Conservation (phyloP, 2,797 vertebrate species). For the Picus viridis region DNA sequence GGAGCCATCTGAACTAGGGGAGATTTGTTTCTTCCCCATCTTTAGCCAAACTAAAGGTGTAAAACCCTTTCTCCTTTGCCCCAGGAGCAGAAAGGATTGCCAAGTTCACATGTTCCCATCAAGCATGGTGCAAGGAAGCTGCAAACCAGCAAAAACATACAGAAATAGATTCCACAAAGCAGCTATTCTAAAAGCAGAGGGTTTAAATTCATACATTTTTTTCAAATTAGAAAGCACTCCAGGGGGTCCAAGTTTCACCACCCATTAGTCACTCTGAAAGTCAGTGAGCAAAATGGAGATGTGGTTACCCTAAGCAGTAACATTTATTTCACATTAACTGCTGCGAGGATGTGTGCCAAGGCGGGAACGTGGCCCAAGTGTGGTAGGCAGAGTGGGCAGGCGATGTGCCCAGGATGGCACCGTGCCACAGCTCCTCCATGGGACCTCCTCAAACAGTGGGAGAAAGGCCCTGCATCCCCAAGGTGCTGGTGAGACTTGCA, state of each 20-base stretch:
- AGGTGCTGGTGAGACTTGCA: rapidly evolving
- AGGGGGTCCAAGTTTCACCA: neutral
- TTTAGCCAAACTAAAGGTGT: neutral
- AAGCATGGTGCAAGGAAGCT: neutral
- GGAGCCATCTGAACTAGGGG: neutral
- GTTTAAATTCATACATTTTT: neutral
- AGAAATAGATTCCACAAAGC: neutral
- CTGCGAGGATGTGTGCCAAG: neutral
- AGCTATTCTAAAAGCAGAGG: neutral
- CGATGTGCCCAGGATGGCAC: neutral
- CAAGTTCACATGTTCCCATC: neutral
- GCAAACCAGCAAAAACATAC: neutral
- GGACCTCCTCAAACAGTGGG: neutral
- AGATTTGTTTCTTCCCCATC: neutral
- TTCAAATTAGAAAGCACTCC: neutral
- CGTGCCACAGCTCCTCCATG: neutral
- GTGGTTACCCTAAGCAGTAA: neutral
- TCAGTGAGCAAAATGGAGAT: neutral
- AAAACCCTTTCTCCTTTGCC: neutral
- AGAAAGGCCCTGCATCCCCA: neutral
- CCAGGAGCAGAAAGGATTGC: neutral
- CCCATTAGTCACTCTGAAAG: neutral
- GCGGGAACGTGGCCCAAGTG: rapidly evolving
- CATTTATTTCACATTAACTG: neutral
- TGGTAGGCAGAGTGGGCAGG: neutral